Evolutionary conservation across 1,140 invertebrate genomes (phyloP), one percentile per base, ranked within the genome.

Genomic region (Phenacoccus solenopsis): DNA sequence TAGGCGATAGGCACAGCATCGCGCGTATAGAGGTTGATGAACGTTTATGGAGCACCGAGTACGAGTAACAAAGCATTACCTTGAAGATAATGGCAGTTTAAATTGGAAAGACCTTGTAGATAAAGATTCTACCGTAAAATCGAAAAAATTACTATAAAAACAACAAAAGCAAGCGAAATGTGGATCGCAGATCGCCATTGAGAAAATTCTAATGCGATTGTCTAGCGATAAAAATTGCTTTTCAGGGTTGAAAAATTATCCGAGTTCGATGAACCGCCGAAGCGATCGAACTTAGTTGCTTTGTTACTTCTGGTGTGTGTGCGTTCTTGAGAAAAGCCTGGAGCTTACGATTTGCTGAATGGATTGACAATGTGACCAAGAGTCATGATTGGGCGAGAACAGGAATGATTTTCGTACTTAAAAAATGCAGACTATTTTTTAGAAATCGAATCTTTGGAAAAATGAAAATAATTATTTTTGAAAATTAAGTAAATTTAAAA

Each of bases 61-160:
- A 64, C 59, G 10, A 1, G 59, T 64, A 64, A 64, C 59, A 64
- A 64, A 64, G 59, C 59, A 64, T 64, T 64, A 64, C 59, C 59
- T 64, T 64, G 59, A 64, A 64, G 59, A 64, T 64, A 64, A 64
- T 64, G 59, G 59, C 59, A 64, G 59, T 64, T 64, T 64, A 64
- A 64, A 64, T 64, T 64, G 59, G 59, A 64, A 64, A 64, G 59
- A 64, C 59, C 59, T 64, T 64, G 59, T 16, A 27, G 59, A 64
- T 64, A 64, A 64, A 64, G 59, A 64, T 64, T 64, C 59, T 64
- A 64, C 59, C 59, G 59, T 64, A 64, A 64, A 64, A 64, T 64
- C 59, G 25, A 64, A 64, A 64, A 64, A 64, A 64, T 64, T 64
- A 64, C 25, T 64, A 27, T 64, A 64, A 64, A n/a, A 64, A 64